phyloP scores from a whole-genome alignment of 2,888 invertebrate species.

The Ochlodes sylvanus region DNA sequence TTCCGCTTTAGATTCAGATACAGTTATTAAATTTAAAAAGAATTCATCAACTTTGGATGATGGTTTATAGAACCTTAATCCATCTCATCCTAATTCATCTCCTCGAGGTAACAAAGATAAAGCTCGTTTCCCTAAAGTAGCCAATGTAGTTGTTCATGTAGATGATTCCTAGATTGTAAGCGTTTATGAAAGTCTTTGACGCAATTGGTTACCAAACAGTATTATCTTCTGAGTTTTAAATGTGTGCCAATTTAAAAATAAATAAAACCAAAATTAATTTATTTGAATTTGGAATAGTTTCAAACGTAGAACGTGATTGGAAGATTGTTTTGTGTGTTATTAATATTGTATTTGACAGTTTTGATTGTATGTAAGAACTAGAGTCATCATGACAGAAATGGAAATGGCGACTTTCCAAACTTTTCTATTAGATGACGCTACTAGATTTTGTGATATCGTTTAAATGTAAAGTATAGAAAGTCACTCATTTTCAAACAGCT shows the following conservation, averaged over 20 bases:
- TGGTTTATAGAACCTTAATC: slow-evolving; percentile 13
- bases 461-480: too few species aligned
- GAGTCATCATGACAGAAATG: neutral
- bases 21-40: neutral
- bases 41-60: slow-evolving; percentile 7
- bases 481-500: too few species aligned
- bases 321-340: neutral
- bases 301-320: slow-evolving; percentile 4
- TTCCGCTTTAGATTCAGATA: neutral
- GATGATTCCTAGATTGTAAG: slow-evolving; percentile 35
- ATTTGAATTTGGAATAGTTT: slow-evolving; percentile 11
- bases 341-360: neutral
- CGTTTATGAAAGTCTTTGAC: slow-evolving; percentile 20
- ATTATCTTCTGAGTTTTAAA: slow-evolving; percentile 34
- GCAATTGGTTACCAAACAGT: slow-evolving; percentile 39
- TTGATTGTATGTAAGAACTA: neutral
- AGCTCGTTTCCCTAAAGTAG: slow-evolving; percentile 55
- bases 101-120: slow-evolving; percentile 44
- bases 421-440: too few species aligned
- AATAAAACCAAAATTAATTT: slow-evolving; percentile 11
- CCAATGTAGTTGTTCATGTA: slow-evolving; percentile 45
- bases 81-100: slow-evolving; percentile 20
- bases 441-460: too few species aligned
- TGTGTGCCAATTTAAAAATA: slow-evolving; percentile 31
- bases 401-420: too few species aligned